Evolutionary conservation across 2,797 vertebrate species (phyloP).

Genomic region (Lagocephalus sceleratus): DNA sequence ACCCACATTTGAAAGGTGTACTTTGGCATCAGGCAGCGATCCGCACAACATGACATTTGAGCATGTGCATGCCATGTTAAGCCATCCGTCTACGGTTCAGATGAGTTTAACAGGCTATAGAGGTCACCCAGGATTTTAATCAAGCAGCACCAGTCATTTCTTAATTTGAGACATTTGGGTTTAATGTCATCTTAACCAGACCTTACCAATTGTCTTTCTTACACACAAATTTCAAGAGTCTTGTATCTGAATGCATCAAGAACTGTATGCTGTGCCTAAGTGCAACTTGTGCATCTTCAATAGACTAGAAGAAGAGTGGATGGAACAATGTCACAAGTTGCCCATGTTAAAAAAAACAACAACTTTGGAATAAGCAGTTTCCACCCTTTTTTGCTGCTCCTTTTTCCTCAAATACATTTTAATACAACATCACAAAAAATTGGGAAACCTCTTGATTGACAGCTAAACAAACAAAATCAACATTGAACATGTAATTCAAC

Average conservation of each 20-base stretch:
- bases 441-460: too few relatives aligned
- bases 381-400: too few relatives aligned
- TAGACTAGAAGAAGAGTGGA: too few relatives aligned
- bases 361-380: too few relatives aligned
- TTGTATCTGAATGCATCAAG: neutral
- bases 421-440: too few relatives aligned
- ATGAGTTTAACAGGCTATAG: neutral
- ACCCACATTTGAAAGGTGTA: neutral
- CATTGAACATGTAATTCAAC: too few relatives aligned
- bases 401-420: too few relatives aligned
- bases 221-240: neutral
- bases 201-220: neutral
- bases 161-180: neutral
- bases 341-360: too few relatives aligned
- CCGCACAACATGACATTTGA: neutral
- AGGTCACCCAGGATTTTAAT: neutral
- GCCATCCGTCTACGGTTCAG: neutral
- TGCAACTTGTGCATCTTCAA: too few relatives aligned
- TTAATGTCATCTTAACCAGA: neutral
- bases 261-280: too few relatives aligned
- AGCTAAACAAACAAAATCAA: too few relatives aligned
- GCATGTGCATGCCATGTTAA: neutral
- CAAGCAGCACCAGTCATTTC: neutral
- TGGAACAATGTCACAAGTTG: too few relatives aligned
- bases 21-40: neutral